A percentile compares a stretch with the other conserved stretches of the same genome.
Evolutionary conservation across 1,140 invertebrate species (phyloP).

Genomic region (Mya arenaria): DNA sequence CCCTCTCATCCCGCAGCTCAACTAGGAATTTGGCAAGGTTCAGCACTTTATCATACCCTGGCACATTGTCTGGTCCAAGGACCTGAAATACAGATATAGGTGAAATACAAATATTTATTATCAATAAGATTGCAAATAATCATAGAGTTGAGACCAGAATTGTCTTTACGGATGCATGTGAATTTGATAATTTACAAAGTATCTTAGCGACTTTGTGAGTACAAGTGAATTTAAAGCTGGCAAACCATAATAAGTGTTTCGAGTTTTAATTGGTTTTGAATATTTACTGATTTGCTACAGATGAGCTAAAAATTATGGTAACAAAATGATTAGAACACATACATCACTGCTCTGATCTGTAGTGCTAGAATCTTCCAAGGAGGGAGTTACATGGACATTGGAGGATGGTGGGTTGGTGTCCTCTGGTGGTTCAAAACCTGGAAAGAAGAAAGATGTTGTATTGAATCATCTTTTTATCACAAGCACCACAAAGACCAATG

Average conservation of each 20-base stretch:
- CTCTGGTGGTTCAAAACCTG: conserved; percentile 20
- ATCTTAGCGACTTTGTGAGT: background rate
- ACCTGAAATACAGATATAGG: conserved; percentile 43
- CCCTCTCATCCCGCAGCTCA: conserved; percentile 25
- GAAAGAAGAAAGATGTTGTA: background rate
- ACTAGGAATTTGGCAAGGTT: conserved; percentile 47
- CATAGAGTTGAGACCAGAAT: background rate
- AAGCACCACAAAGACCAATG: background rate
- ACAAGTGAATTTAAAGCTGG: background rate
- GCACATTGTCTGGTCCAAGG: conserved; percentile 52
- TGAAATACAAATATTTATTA: no score
- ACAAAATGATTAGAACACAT: conserved; percentile 19
- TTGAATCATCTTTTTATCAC: no score
- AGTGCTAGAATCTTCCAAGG: conserved; percentile 33
- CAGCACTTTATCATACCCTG: conserved; percentile 42
- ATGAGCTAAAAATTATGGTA: background rate
- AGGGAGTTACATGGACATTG: background rate
- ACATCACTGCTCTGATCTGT: conserved; percentile 33
- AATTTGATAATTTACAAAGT: conserved; percentile 5
- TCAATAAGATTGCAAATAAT: no score
- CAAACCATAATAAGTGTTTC: conserved; percentile 10
- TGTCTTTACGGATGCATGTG: background rate
- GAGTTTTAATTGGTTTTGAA: no score
- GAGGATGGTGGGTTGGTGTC: background rate
- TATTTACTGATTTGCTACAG: conserved; percentile 12